phyloP scores from a whole-genome alignment of 2,113 vertebrate species.

The Bubo bubo region DNA sequence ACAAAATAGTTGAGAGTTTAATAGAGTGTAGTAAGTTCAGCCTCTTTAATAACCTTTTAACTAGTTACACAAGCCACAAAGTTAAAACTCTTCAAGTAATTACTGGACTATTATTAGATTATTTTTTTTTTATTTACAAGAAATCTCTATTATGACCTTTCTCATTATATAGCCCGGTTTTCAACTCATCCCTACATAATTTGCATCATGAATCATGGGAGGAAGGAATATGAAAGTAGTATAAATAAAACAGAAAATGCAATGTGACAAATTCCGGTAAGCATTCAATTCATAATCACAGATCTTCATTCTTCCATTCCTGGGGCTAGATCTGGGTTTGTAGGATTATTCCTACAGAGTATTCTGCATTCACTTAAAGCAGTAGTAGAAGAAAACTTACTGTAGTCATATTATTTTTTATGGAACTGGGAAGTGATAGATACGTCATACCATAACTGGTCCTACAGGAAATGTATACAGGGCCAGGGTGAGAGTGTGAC shows the following conservation, averaged over 20 bases:
- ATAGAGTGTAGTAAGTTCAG: background rate
- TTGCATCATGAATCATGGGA: background rate
- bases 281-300: background rate
- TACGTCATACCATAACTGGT: background rate
- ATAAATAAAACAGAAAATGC: background rate
- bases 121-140: background rate
- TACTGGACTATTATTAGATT: background rate
- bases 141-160: background rate
- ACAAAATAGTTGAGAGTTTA: background rate
- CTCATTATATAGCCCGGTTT: background rate
- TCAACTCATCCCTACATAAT: background rate
- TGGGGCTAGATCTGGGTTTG: background rate
- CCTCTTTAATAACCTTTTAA: background rate
- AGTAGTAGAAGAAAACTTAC: background rate
- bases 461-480: background rate
- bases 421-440: background rate
- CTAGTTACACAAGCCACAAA: background rate
- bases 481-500: background rate
- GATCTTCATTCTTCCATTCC: background rate
- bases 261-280: background rate
- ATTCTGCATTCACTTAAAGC: slow-evolving; percentile 11
- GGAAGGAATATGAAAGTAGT: background rate
- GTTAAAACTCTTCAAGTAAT: background rate
- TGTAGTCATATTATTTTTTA: background rate
- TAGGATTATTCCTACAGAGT: background rate